A percentile compares a stretch with the other conserved stretches of the same genome.
These are phyloP conservation scores for Heteronetta atricapilla DNA, from an alignment of 2,113 vertebrate genomes.

Conservation along the genomic window DNA sequence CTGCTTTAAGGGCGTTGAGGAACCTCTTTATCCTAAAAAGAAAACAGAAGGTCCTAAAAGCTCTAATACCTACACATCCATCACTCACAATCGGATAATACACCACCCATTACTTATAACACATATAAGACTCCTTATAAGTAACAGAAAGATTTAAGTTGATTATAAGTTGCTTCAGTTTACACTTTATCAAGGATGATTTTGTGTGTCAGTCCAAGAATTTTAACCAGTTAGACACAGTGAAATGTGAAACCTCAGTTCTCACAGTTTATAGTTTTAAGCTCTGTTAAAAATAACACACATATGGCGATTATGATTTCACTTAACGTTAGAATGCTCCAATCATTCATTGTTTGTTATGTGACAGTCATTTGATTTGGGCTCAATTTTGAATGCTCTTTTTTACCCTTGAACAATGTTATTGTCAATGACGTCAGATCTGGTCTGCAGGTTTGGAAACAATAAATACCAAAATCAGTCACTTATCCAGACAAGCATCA, in stretches of 20 bases:
- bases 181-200: neutral
- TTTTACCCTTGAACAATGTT: neutral
- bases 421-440: neutral
- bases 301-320: neutral
- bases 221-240: neutral
- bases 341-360: neutral
- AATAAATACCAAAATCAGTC: neutral
- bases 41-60: conserved; percentile 8
- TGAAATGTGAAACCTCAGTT: neutral
- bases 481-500: neutral
- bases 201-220: neutral
- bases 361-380: neutral
- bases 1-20: conserved; percentile 31
- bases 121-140: neutral
- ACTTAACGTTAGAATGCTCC: neutral
- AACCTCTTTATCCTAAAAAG: neutral
- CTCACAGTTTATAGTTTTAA: neutral
- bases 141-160: neutral
- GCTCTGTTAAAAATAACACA: neutral
- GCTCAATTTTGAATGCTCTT: neutral
- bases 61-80: neutral
- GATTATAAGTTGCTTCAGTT: neutral
- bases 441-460: neutral
- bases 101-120: neutral
- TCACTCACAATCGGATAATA: neutral